Conservation (phyloP, 2,888 invertebrate genomes). For the Agrotis exclamationis region DNA sequence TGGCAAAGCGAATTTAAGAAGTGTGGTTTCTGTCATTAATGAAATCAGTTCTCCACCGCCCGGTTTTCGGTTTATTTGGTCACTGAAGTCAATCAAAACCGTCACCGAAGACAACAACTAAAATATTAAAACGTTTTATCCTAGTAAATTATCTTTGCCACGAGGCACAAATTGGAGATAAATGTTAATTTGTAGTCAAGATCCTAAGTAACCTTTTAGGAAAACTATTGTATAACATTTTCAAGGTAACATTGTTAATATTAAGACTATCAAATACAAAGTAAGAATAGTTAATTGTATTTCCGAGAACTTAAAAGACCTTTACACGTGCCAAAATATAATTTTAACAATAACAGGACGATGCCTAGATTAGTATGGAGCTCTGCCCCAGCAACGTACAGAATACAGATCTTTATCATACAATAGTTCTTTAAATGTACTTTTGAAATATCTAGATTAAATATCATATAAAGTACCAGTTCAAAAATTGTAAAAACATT, state of each 20-base stretch:
- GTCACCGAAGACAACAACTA: neutral
- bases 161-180: neutral
- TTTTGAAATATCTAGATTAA: too few relatives aligned
- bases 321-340: neutral
- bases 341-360: neutral
- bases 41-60: too few relatives aligned
- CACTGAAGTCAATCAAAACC: neutral
- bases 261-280: neutral
- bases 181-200: neutral
- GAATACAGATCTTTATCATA: too few relatives aligned
- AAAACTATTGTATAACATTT: too few relatives aligned
- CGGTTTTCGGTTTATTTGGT: neutral
- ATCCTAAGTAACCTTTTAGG: neutral
- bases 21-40: too few relatives aligned
- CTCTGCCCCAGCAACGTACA: too few relatives aligned
- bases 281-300: slow-evolving; percentile 2
- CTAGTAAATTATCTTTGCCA: neutral
- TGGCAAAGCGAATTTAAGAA: too few relatives aligned
- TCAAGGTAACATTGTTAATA: neutral
- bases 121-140: neutral
- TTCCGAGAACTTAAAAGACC: neutral
- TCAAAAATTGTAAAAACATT: neutral
- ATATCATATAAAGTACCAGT: too few relatives aligned
- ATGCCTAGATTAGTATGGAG: too few relatives aligned
- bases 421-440: too few relatives aligned